A percentile compares a stretch with the other conserved stretches of the same genome.
Evolutionary conservation across 2,797 vertebrate species (phyloP).

Genomic region (Sebastes melanostomus): DNA sequence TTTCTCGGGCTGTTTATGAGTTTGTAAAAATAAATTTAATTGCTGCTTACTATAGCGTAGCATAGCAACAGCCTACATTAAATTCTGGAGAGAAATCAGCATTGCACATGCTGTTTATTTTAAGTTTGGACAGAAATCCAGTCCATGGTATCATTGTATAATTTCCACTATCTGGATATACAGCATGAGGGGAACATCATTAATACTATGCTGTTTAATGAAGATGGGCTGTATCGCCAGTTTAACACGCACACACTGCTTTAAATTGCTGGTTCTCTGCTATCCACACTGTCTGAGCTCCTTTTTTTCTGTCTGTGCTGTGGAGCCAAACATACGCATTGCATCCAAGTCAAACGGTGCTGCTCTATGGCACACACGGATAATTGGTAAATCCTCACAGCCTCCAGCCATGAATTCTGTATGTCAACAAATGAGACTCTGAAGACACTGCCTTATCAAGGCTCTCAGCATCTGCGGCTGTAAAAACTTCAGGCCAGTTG

Average conservation of each 20-base stretch:
- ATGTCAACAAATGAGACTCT: slow-evolving; percentile 56
- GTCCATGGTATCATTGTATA: not conserved
- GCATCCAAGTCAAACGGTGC: slow-evolving; percentile 50
- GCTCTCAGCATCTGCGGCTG: slow-evolving; percentile 31
- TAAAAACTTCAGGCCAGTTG: slow-evolving; percentile 29
- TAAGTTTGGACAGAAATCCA: not conserved
- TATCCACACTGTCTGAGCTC: not conserved
- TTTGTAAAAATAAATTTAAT: not conserved
- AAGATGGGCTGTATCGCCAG: not conserved
- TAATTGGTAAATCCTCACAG: slow-evolving; percentile 57
- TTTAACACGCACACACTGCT: slow-evolving; percentile 9
- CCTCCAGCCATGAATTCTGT: slow-evolving; percentile 49
- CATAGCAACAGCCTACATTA: not conserved
- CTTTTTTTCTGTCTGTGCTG: slow-evolving; percentile 29
- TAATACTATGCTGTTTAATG: slow-evolving; percentile 14
- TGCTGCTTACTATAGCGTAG: not conserved
- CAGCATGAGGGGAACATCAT: slow-evolving; percentile 2
- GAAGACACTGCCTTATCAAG: slow-evolving; percentile 34
- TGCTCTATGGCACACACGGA: slow-evolving; percentile 40
- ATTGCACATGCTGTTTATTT: not conserved
- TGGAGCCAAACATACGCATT: slow-evolving; percentile 31
- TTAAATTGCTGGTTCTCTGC: slow-evolving; percentile 23
- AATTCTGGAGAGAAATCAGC: not conserved
- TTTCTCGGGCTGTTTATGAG: not conserved
- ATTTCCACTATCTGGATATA: not conserved